Evolutionary conservation across 2,113 vertebrate species (phyloP).

Genomic region (Orycteropus afer): DNA sequence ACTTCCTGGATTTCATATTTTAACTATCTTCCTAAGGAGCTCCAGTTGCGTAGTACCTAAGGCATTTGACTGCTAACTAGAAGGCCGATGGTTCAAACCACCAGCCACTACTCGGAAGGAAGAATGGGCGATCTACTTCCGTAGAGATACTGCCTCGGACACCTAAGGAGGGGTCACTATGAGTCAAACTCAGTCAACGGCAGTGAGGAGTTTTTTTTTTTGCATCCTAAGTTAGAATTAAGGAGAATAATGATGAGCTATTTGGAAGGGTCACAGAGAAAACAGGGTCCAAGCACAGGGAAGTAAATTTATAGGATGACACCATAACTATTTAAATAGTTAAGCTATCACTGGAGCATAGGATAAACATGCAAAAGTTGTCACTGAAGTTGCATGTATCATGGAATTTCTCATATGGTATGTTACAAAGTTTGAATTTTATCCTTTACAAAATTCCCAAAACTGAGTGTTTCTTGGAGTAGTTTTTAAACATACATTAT

Average conservation of each 20-base stretch:
- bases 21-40: neutral
- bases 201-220: too few species aligned
- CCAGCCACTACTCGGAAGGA: too few species aligned
- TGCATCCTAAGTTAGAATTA: too few species aligned
- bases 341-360: neutral
- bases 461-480: neutral
- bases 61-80: too few species aligned
- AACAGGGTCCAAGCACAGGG: neutral
- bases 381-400: neutral
- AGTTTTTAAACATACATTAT: neutral
- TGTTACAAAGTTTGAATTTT: neutral
- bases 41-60: too few species aligned
- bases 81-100: too few species aligned
- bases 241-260: neutral
- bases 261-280: neutral
- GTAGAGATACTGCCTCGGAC: too few species aligned
- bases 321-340: neutral
- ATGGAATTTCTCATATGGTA: rapidly evolving
- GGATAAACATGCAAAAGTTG: neutral
- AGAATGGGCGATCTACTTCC: too few species aligned
- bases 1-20: neutral
- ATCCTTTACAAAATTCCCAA: neutral
- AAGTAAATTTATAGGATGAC: neutral
- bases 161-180: too few species aligned
- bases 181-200: too few species aligned